These are phyloP conservation scores for Urosaurus nigricauda DNA, from an alignment of 2,797 vertebrate species.

Conservation along the genomic window DNA sequence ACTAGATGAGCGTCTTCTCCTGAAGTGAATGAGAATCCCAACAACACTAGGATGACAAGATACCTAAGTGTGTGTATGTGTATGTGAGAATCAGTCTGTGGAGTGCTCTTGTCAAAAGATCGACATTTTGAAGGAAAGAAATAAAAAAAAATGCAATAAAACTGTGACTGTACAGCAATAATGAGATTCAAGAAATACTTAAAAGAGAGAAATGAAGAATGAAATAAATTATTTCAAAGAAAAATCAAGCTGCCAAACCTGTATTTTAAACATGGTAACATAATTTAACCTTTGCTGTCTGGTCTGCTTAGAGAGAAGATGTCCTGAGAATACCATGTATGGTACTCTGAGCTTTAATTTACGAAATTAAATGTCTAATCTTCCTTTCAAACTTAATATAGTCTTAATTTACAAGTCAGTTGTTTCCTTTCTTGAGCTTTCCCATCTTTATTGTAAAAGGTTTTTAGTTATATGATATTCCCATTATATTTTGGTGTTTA, in stretches of 20 bases:
- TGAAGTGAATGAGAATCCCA: background rate
- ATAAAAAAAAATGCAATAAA: background rate
- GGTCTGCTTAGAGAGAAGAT: background rate
- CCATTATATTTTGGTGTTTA: no score
- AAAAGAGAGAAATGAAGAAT: background rate
- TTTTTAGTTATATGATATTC: no score
- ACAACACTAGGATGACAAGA: background rate
- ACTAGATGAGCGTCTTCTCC: background rate
- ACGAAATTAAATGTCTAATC: no score
- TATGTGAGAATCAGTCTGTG: no score
- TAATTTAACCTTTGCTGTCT: background rate
- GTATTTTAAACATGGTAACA: background rate
- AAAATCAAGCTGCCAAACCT: background rate
- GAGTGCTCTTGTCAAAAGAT: background rate
- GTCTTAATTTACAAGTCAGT: no score
- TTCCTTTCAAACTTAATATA: no score
- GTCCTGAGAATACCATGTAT: background rate
- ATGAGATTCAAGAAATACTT: no score
- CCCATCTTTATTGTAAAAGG: no score
- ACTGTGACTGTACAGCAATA: background rate
- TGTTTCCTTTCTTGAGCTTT: no score
- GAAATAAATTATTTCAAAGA: background rate
- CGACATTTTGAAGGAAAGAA: background rate
- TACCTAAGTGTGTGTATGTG: background rate
- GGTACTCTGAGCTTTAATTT: background rate